Conservation (phyloP, 2,888 invertebrate genomes). For the Leptopilina myrica region DNA sequence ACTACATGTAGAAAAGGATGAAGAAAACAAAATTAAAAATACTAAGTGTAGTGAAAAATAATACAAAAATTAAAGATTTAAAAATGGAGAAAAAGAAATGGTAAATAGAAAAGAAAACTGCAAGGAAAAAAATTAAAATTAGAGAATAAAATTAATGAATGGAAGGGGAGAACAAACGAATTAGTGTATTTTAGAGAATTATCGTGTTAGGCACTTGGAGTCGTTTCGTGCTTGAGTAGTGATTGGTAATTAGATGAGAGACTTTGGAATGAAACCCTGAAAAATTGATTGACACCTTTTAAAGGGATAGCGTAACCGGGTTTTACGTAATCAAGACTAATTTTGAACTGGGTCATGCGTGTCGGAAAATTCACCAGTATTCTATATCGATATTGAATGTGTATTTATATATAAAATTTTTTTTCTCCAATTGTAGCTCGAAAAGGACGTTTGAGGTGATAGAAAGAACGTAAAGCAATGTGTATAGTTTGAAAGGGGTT, state of each 20-base stretch:
- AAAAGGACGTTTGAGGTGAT: not conserved
- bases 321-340: constrained; percentile 66
- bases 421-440: not conserved
- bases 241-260: constrained; percentile 60
- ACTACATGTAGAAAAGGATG: too few species aligned
- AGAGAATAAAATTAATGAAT: too few species aligned
- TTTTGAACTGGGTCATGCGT: constrained; percentile 63
- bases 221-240: not conserved
- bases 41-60: too few species aligned
- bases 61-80: too few species aligned
- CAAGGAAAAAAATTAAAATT: too few species aligned
- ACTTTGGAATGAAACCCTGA: constrained; percentile 66
- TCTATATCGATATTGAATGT: constrained; percentile 36
- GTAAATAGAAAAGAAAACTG: too few species aligned
- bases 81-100: too few species aligned
- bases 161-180: not conserved
- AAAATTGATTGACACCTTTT: constrained; percentile 64
- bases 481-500: not conserved
- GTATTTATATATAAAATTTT: not conserved
- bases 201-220: not conserved
- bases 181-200: not conserved
- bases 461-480: not conserved
- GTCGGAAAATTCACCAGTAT: constrained; percentile 55
- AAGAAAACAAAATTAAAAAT: too few species aligned
- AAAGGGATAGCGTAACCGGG: constrained; percentile 60